These are phyloP conservation scores for Heliconius hortense DNA, from an alignment of 2,888 invertebrate genomes.

Conservation along the genomic window DNA sequence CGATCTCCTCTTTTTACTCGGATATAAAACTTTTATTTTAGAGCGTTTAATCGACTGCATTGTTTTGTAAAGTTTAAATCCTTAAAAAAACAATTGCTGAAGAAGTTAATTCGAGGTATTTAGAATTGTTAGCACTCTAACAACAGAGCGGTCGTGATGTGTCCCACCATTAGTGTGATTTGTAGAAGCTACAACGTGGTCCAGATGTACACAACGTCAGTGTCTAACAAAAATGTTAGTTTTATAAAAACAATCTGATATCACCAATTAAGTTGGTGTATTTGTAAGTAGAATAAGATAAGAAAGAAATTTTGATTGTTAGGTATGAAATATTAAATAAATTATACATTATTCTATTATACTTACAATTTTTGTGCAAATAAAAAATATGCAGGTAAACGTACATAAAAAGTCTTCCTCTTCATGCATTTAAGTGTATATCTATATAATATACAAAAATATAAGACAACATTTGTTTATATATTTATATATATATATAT, in stretches of 20 bases:
- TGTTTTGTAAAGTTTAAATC: too few species aligned
- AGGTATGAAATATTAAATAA: too few species aligned
- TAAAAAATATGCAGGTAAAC: too few species aligned
- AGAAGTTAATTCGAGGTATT: slow-evolving; percentile 11
- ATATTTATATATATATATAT: not conserved
- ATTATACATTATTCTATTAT: too few species aligned
- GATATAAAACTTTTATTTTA: too few species aligned
- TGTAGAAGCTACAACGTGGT: slow-evolving; percentile 12
- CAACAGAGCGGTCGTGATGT: slow-evolving; percentile 25
- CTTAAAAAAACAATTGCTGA: not conserved
- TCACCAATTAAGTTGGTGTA: not conserved
- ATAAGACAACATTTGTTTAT: not conserved
- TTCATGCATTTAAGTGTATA: too few species aligned
- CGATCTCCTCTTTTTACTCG: too few species aligned
- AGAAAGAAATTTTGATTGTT: not conserved
- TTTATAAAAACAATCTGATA: not conserved
- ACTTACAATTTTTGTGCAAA: too few species aligned
- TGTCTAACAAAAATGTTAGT: not conserved
- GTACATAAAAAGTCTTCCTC: too few species aligned
- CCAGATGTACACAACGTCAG: not conserved
- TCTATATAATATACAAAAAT: not conserved
- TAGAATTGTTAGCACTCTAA: slow-evolving; percentile 19
- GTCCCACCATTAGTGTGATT: slow-evolving; percentile 29
- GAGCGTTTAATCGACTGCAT: too few species aligned
- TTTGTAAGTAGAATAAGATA: not conserved